phyloP scores from a whole-genome alignment of 1,140 invertebrate species.

The Brachionus paranguensis region DNA sequence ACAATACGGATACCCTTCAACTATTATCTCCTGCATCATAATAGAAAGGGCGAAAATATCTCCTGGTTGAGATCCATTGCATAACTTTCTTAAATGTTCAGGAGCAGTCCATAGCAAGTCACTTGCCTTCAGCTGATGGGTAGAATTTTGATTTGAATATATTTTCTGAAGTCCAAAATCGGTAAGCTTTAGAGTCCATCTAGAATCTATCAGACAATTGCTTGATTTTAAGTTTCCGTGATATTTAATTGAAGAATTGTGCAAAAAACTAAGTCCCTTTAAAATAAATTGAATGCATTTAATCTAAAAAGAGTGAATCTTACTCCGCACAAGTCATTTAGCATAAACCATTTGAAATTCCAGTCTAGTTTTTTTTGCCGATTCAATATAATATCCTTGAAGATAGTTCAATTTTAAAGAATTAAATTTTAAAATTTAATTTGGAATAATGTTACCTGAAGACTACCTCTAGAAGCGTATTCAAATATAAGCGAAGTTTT shows the following conservation, averaged over 20 bases:
- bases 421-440: neutral
- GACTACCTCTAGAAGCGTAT: conserved; percentile 72
- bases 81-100: conserved; percentile 69
- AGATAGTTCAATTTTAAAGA: no score
- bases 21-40: conserved; percentile 81
- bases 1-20: conserved; percentile 76
- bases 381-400: conserved; percentile 74
- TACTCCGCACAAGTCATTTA: conserved; percentile 81
- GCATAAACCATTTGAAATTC: conserved; percentile 81
- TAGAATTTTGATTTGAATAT: conserved; percentile 42
- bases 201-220: conserved; percentile 77
- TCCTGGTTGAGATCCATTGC: conserved; percentile 68
- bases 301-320: conserved; percentile 44
- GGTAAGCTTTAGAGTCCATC: conserved; percentile 78
- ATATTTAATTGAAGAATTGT: conserved; percentile 67
- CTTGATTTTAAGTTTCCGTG: conserved; percentile 74
- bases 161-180: conserved; percentile 65
- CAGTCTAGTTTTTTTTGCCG: conserved; percentile 89
- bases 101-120: conserved; percentile 83
- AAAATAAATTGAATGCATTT: neutral
- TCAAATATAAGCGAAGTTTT: conserved; percentile 70
- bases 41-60: conserved; percentile 88
- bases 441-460: conserved; percentile 58
- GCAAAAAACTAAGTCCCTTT: conserved; percentile 69
- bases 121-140: conserved; percentile 60